Base-by-base conservation (phyloP, 2,888 invertebrate species). In the Agrochola circellaris region DNA sequence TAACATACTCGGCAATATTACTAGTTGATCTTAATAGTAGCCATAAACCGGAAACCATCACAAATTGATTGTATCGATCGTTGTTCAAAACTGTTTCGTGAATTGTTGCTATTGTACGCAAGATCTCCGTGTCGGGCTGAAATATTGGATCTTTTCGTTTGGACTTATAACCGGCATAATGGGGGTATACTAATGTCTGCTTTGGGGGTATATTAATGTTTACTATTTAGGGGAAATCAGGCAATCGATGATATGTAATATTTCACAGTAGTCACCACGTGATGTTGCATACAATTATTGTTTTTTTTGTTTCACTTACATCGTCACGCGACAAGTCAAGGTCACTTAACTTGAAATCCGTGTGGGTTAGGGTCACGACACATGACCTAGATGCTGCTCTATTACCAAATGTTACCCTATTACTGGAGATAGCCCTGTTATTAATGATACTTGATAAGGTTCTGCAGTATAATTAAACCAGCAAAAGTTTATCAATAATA, bases 401-500 rank as follows among this genome's bases (percentile, higher is more conserved):
- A 38, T 26, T 6, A 15, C 62, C 48, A 67, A 9, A 71, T 15
- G 45, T 54, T 73, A 54, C 51, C 15, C 20, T n/a, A 23, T 45
- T 54, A 76, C 58, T 61, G 62, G 23, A 61, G 15, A n/a, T 62
- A 23, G 11, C 23, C 15, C 15, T 34, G 38, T n/a, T 72, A 65
- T 69, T 83, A 69, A 56, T 72, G 17, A 54, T 15, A 68, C 26
- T 34, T 62, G 62, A 51, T 48, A 70, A 23, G 7, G 9, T 65
- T 30, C 42, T 26, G 1, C 9, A 8, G 17, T 70, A 48, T n/a
- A 9, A 54, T 61, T 45, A 51, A n/a, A 64, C 58, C 1, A 23
- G 38, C 30, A 26, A 26, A 71, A 13, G 26, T 73, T 26, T 17
- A 34, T 20, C 23, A 34, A 1, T 20, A 72, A 51, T 3, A 11